Conservation (phyloP, 2,113 vertebrate genomes). For the Gavia stellata region DNA sequence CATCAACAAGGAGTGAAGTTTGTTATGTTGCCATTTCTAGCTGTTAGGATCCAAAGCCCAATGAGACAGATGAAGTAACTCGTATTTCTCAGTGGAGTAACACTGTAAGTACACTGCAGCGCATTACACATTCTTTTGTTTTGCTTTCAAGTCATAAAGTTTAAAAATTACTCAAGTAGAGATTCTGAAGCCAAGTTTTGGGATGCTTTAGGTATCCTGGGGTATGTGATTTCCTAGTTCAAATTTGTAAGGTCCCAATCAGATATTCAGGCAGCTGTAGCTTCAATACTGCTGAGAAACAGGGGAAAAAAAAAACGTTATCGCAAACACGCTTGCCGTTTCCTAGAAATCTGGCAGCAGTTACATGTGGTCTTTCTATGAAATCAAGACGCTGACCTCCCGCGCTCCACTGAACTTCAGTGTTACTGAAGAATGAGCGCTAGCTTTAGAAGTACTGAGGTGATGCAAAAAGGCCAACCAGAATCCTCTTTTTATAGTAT, state of each 20-base stretch:
- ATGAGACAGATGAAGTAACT: neutral
- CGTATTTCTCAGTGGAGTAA: neutral
- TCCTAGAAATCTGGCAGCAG: neutral
- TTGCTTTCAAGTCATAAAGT: neutral
- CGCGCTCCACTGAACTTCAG: neutral
- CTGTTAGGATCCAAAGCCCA: neutral
- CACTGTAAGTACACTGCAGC: neutral
- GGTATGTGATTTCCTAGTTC: neutral
- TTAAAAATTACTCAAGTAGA: neutral
- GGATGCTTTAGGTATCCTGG: neutral
- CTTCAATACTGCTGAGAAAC: neutral
- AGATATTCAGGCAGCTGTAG: neutral
- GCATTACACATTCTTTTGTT: neutral
- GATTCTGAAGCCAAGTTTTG: neutral
- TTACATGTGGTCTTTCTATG: neutral
- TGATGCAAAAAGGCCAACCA: neutral
- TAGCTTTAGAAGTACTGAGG: neutral
- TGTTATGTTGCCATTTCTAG: neutral
- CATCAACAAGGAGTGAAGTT: neutral
- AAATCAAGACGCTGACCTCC: neutral
- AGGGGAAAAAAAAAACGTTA: too few species aligned
- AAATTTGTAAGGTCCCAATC: neutral
- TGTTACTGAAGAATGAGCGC: accelerated
- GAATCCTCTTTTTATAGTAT: neutral
- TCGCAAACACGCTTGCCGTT: neutral